Evolutionary conservation across 2,797 vertebrate genomes (phyloP).

Genomic region (Amniataba percoides): DNA sequence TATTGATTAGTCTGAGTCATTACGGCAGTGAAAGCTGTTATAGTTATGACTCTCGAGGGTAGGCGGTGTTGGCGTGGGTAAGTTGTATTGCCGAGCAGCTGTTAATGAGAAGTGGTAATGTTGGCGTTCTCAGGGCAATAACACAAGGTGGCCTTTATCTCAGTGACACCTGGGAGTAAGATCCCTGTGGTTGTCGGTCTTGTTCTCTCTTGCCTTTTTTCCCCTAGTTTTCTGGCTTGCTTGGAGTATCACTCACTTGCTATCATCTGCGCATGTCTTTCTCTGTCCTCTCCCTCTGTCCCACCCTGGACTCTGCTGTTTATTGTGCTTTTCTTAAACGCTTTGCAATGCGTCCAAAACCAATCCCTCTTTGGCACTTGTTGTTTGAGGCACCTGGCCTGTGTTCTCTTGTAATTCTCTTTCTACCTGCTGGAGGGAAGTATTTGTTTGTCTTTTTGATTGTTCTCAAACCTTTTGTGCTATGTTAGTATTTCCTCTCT

Average conservation of each 20-base stretch:
- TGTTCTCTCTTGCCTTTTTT: conserved; percentile 7
- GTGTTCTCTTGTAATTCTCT: conserved; percentile 62
- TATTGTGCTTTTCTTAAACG: conserved; percentile 69
- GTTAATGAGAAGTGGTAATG: conserved; percentile 77
- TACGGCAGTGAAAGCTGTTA: conserved; percentile 56
- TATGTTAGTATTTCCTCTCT: conserved; percentile 67
- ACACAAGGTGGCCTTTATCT: conserved; percentile 80
- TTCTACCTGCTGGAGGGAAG: conserved; percentile 70
- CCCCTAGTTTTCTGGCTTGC: conserved; percentile 22
- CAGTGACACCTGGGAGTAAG: conserved; percentile 72
- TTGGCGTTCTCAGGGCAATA: conserved; percentile 69
- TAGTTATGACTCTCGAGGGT: conserved; percentile 53
- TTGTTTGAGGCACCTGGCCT: conserved; percentile 72
- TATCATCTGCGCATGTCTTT: conserved; percentile 46
- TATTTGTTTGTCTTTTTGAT: conserved; percentile 74
- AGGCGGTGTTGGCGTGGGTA: conserved; percentile 65
- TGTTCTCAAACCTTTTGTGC: conserved; percentile 77
- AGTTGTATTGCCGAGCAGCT: conserved; percentile 72
- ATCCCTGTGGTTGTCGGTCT: conserved; percentile 34
- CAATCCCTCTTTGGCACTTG: conserved; percentile 66
- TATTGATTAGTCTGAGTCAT: conserved; percentile 71
- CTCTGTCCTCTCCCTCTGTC: conserved; percentile 34
- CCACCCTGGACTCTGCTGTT: conserved; percentile 52
- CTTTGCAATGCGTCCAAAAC: conserved; percentile 69
- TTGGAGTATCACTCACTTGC: conserved; percentile 26